phyloP scores from a whole-genome alignment of 2,797 vertebrate genomes.

The Salarias fasciatus region DNA sequence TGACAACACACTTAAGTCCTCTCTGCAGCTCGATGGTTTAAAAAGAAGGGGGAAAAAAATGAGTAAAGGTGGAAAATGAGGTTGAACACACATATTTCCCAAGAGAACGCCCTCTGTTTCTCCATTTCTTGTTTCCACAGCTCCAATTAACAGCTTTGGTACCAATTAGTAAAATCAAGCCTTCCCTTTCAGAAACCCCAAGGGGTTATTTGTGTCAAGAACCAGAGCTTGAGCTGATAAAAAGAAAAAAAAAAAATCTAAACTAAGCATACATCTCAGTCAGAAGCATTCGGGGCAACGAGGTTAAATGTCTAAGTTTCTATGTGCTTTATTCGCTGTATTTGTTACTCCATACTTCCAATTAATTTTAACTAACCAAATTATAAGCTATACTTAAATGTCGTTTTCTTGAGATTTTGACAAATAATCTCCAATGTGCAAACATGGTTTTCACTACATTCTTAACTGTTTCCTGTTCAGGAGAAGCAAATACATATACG shows the following conservation, averaged over 20 bases:
- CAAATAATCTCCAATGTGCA: neutral
- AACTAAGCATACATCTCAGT: slow-evolving; percentile 42
- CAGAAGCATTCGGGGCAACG: slow-evolving; percentile 51
- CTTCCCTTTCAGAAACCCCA: slow-evolving; percentile 66
- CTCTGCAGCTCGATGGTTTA: slow-evolving; percentile 33
- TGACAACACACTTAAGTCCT: slow-evolving; percentile 49
- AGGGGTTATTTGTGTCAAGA: slow-evolving; percentile 70
- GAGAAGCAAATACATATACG: slow-evolving; percentile 9
- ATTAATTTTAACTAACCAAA: neutral
- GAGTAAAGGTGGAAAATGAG: slow-evolving; percentile 73
- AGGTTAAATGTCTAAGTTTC: slow-evolving; percentile 54
- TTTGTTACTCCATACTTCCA: slow-evolving; percentile 16
- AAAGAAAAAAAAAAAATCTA: slow-evolving; percentile 40
- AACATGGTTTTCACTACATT: slow-evolving; percentile 22
- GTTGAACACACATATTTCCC: slow-evolving; percentile 73
- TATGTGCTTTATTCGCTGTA: slow-evolving; percentile 26
- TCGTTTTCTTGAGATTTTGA: slow-evolving; percentile 25
- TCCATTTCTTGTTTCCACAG: slow-evolving; percentile 71
- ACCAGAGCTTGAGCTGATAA: slow-evolving; percentile 35
- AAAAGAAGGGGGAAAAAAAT: slow-evolving; percentile 59
- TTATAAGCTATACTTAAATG: slow-evolving; percentile 3
- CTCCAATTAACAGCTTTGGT: slow-evolving; percentile 80
- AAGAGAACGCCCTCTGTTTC: slow-evolving; percentile 56
- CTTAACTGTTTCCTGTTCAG: slow-evolving; percentile 4
- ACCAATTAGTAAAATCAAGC: slow-evolving; percentile 83